Conservation (phyloP, 2,113 vertebrate species). For the Numida meleagris region DNA sequence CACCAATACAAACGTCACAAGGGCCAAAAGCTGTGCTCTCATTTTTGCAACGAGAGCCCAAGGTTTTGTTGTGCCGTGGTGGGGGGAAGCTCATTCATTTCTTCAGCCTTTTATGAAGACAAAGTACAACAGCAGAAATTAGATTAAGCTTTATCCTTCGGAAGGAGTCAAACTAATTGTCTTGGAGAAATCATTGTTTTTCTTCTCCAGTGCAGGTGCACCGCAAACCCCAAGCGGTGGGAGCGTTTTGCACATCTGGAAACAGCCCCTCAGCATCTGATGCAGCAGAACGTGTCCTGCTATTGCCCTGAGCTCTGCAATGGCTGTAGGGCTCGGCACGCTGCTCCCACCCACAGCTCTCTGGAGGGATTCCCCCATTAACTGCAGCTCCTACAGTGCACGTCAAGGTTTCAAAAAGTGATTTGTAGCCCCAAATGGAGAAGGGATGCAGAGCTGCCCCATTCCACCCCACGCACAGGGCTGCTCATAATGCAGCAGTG, state of each 20-base stretch:
- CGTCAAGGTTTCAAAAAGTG: not conserved
- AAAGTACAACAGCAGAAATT: conserved; percentile 5
- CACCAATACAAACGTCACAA: not conserved
- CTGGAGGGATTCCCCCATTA: accelerated
- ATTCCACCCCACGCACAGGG: no score
- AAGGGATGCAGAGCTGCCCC: not conserved
- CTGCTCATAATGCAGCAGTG: no score
- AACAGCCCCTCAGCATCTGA: not conserved
- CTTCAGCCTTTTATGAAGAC: conserved; percentile 32
- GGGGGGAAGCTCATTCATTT: conserved; percentile 5
- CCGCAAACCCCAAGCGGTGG: accelerated
- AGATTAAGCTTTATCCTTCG: conserved; percentile 23
- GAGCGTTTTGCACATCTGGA: not conserved
- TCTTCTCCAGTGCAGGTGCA: not conserved
- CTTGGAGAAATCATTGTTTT: not conserved
- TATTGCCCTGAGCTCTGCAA: not conserved
- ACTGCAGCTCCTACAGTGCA: not conserved
- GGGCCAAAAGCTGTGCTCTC: not conserved
- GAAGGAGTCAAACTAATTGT: conserved; percentile 17
- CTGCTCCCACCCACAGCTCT: not conserved
- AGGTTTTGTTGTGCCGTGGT: not conserved
- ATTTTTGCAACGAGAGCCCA: not conserved
- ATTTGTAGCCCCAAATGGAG: not conserved
- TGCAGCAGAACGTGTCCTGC: accelerated
- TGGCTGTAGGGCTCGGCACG: not conserved